Base-by-base conservation (phyloP, 1,140 invertebrate species). In the Whitmania pigra region DNA sequence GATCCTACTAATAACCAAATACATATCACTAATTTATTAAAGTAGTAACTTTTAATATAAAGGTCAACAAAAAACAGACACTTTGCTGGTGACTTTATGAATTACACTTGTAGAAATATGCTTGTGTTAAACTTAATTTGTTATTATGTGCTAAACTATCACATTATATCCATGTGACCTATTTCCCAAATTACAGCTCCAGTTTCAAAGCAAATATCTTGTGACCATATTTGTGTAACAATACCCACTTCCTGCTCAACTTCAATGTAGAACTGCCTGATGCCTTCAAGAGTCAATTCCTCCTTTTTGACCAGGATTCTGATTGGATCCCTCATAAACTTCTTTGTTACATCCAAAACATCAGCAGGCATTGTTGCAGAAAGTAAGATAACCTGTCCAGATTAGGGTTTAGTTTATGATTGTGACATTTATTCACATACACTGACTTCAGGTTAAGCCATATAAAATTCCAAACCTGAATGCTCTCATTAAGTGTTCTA, bases 251-350 rank as follows among this genome's bases (percentile, higher is more conserved):
- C 71, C 20, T 66, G 54, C 27, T 66, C 57, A 27, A 71, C 71
- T 43, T 71, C 71, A 60, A 97, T 88, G 79, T 90, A 97, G 84
- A 96, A 97, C 81, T 97, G 94, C 82, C 93, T 93, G 78, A 97
- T 97, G 90, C 74, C 94, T 85, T 96, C 94, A 72, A 97, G 83
- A 18, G 94, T 97, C 25, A 97, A 83, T 83, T 97, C 93, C 81
- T 74, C 71, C 40, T 74, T 75, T 71, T 71, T 60, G 7, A 76
- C 72, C 7, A 76, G 72, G 25, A 73, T 73, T n/a, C 53, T 74
- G 22, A 76, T 53, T 3, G 75, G 74, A 27, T 74, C 63, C 31
- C 68, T 60, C 74, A 75, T 75, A 63, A 75, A 74, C 15, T 54
- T 31, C 25, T 69, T 74, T 4, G 68, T 70, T 2, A 75, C 73